Base-by-base conservation (phyloP, 2,797 vertebrate species). In the Triplophysa bombifrons region DNA sequence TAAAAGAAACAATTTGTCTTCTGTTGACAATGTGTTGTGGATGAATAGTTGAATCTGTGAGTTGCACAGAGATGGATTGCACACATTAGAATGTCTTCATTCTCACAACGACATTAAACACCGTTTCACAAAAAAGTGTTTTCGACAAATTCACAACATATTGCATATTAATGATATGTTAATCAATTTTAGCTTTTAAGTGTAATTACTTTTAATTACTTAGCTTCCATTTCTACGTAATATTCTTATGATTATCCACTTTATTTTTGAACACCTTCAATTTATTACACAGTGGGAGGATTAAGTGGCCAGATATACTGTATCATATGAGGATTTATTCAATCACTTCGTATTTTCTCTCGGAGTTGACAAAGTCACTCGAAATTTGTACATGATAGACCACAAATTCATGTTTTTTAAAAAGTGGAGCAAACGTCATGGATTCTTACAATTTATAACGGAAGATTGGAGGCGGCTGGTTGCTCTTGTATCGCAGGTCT, bases 101-200 rank as follows among this genome's bases (percentile, higher is more conserved):
- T 76, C 27, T 53, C 61, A 64, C 55, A 74, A 70, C 44, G 53
- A 48, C 44, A 65, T 78, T 81, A 78, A 48, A 81, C 74, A 84
- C 22, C 44, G 19, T 60, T 51, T 53, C 6, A 30, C 4, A 10
- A 38, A 41, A 67, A 81, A 55, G 25, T 19, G 14, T 53, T 66
- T 38, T 46, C 38, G 17, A 20, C 66, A 20, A 25, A 78, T 20
- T 73, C 67, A 76, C 73, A 81, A 74, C 60, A 64, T 56, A 48
- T 66, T 38, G 27, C 27, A 10, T 41, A 10, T 11, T 41, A 41
- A 17, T 17, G 58, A 14, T 56, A 20, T 34, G 60, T 56, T 56
- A 13, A 34, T 34, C 9, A 20, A 55, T 38, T 76, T 20, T 22
- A 25, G 61, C 19, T 12, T 50, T 53, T 25, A 14, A n/a, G 17